Evolutionary conservation across 2,888 invertebrate species (phyloP), one percentile per base, ranked within the genome.

Genomic region (Gastrophysa polygoni): DNA sequence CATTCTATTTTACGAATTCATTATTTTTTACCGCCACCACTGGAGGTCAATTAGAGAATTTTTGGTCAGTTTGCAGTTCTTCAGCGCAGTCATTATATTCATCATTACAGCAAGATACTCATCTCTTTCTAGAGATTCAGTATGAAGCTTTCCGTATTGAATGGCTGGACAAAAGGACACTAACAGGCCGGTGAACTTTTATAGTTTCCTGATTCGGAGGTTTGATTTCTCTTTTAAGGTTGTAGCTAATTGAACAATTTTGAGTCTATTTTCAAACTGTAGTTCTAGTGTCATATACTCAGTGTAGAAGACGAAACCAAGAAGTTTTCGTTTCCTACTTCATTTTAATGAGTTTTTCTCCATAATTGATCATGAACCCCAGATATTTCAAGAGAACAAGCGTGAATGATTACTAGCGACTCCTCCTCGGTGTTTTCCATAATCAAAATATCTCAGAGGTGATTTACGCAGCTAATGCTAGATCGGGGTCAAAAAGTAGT

Each of bases 111-210:
- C 24, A 3, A 24, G 24, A n/a, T n/a, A n/a, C n/a, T n/a, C n/a
- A n/a, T n/a, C n/a, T n/a, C n/a, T n/a, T n/a, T n/a, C n/a, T n/a
- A 24, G 3, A 7, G 6, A 2, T 32, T 32, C 10, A 0, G 75
- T 74, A 20, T 76, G 70, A 2, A 76, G 57, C 68, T 69, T 72
- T 2, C 75, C 73, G 50, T 75, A 75, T 49, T 73, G 67, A 5
- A 75, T 61, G 2, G 72, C 75, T n/a, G 74, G 75, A 43, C 74
- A 75, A 28, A 67, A 69, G 0, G 74, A 67, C 1, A 66, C 59
- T 24, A 76, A 50, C 11, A 50, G 24, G 1, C 29, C 29, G 10
- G 10, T 32, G 29, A 32, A 32, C 29, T 10, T 32, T 4, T 6
- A 6, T 32, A 32, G 10, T 32, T 8, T 2, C 6, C 29, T 5